Conservation (phyloP, 2,797 vertebrate genomes). For the Parotocinclus haroldoi region DNA sequence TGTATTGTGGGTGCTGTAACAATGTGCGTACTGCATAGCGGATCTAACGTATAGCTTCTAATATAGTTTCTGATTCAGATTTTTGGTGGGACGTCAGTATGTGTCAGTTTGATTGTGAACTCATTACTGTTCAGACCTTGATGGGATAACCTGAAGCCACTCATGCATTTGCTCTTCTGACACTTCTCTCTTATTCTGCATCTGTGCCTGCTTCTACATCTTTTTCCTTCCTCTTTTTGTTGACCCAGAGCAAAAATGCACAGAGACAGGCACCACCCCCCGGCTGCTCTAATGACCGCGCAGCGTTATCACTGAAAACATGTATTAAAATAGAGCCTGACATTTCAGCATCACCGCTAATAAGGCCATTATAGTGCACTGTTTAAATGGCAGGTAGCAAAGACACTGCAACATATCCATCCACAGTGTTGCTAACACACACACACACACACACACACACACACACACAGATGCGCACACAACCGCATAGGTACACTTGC, state of each 20-base stretch:
- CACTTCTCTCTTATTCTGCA: not conserved
- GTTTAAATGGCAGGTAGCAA: conserved; percentile 49
- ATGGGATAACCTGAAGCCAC: too few species aligned
- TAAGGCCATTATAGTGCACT: conserved; percentile 48
- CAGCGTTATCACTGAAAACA: conserved; percentile 50
- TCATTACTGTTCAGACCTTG: too few species aligned
- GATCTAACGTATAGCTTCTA: conserved; percentile 2
- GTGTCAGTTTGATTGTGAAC: too few species aligned
- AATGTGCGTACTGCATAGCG: not conserved
- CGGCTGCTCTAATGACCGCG: conserved; percentile 45
- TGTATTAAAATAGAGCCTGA: conserved; percentile 51
- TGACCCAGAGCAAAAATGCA: conserved; percentile 28
- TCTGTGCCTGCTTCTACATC: conserved; percentile 14
- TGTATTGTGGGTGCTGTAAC: conserved; percentile 1
- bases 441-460: too few species aligned
- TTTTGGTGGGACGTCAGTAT: too few species aligned
- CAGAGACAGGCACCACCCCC: conserved; percentile 27
- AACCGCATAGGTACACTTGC: conserved; percentile 41
- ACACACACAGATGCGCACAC: conserved; percentile 50
- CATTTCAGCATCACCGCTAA: conserved; percentile 50
- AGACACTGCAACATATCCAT: conserved; percentile 30
- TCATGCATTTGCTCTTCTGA: not conserved
- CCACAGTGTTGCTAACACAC: conserved; percentile 35
- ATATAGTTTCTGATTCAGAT: not conserved
- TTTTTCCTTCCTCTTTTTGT: conserved; percentile 31